Base-by-base conservation (phyloP, 2,888 invertebrate species). In the Diaphora mendica region DNA sequence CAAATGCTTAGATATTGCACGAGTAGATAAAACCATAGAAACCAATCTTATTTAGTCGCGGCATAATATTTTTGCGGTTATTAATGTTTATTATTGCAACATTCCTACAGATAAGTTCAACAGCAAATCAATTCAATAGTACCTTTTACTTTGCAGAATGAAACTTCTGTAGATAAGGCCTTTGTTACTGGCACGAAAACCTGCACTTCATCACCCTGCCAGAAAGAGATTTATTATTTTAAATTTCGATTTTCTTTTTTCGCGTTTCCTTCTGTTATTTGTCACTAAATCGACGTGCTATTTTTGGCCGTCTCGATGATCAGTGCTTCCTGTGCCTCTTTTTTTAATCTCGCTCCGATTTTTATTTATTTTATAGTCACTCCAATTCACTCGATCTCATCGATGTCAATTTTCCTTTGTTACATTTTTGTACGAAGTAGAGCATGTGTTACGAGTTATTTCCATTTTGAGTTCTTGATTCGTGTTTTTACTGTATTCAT, bases 221-320 rank as follows among this genome's bases (percentile, higher is more conserved):
- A 48, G 39, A 65, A 20, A 51, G 17, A 51, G 51, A 42, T 55
- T 48, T 64, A 64, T 70, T 48, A 64, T 64, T 35, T 64, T 64
- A 33, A 48, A 64, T 48, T 70, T 23, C 44, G 30, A 64, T 64
- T 64, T 44, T 64, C 20, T 64, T 64, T 70, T 70, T 64, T n/a
- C 9, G 23, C 8, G 48, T 64, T 44, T 33, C 48, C n/a, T 20
- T 59, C 8, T 64, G 42, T 51, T 51, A 65, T 65, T 71, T 71
- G 71, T 71, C 71, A 65, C 35, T n/a, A 20, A n/a, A 35, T 71
- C 35, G 65, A 65, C 48, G 48, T 70, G 35, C 30, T 51, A 65
- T 64, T 71, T 70, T 65, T 55, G 39, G 20, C 30, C 26, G 51
- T 65, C 35, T 51, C 48, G 35, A 42, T 62, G 59, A 48, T 70